Evolutionary conservation across 2,888 invertebrate genomes (phyloP), one percentile per base, ranked within the genome.

Genomic region (Macropis europaea): DNA sequence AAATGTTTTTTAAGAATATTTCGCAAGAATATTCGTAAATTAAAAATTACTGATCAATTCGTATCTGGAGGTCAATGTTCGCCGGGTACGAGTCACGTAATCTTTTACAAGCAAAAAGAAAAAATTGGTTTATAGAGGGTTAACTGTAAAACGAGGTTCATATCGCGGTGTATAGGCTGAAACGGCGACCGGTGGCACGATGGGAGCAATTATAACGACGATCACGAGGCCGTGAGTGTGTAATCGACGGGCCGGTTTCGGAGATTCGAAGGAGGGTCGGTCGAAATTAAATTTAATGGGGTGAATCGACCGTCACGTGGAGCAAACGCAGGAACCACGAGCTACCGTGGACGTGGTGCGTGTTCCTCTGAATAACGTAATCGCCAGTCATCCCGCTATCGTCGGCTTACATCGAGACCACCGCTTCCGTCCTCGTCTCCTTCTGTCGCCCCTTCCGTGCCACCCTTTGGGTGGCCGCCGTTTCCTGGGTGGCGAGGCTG

Each of bases 221-320:
- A 61, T 78, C 67, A 60, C 53, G 64, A 61, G 66, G 54, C 67
- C 42, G 53, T 47, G 69, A 64, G 67, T 62, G 50, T 71, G 77
- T 66, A 77, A 78, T 77, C 57, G 77, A 70, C 79, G 68, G 62
- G 28, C 68, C 68, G 40, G 78, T 77, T 68, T 60, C 75, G 45
- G 56, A 62, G 77, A 77, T 68, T 57, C 48, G 57, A 38, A 56
- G 67, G 38, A 56, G 60, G 63, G 68, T 53, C 47, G 68, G 48
- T 59, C 66, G 85, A 84, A 88, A 88, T 88, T 85, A 88, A 87
- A 87, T 88, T 87, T 88, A 87, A 88, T 87, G 86, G 87, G 82
- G 84, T 83, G 87, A 87, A 87, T 87, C 87, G 86, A 53, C 54
- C 69, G 72, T 75, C 76, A 70, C 77, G 62, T 70, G 67, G 66